Percentiles rank a stretch among this genome's conserved stretches.
Conservation (phyloP, 1,140 invertebrate species). For the Parasteatoda tepidariorum region DNA sequence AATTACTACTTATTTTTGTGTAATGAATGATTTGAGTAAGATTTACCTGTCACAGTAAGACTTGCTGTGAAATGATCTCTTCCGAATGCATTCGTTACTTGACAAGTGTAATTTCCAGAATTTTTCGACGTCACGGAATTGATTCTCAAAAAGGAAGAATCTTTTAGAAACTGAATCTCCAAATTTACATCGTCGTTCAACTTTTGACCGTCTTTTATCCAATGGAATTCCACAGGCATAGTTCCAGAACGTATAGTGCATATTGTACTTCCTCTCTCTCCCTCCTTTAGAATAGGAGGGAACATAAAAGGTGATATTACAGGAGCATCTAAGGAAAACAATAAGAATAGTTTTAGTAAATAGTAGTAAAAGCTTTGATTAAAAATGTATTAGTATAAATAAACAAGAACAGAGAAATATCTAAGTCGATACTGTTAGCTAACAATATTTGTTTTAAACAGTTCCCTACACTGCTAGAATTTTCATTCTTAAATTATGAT, state of each 20-base stretch:
- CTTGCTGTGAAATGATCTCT: slow-evolving; percentile 74
- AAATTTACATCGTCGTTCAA: background rate
- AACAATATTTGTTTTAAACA: too few relatives aligned
- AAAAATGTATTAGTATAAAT: too few relatives aligned
- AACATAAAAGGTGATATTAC: slow-evolving; percentile 27
- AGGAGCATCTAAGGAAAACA: slow-evolving; percentile 41
- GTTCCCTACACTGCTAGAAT: too few relatives aligned
- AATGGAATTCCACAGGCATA: slow-evolving; percentile 37
- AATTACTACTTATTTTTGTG: too few relatives aligned
- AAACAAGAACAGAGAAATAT: too few relatives aligned
- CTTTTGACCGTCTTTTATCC: slow-evolving; percentile 48
- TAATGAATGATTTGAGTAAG: too few relatives aligned
- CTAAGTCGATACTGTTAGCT: too few relatives aligned
- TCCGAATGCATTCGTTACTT: slow-evolving; percentile 77
- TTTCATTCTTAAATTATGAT: too few relatives aligned
- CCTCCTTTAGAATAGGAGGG: slow-evolving; percentile 25
- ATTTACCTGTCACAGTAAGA: slow-evolving; percentile 79
- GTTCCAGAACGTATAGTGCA: slow-evolving; percentile 50
- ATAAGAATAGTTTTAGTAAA: too few relatives aligned
- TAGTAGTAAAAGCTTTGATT: too few relatives aligned
- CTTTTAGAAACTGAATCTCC: slow-evolving; percentile 27
- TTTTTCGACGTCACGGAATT: slow-evolving; percentile 28
- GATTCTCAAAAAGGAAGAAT: slow-evolving; percentile 40
- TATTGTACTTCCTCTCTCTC: slow-evolving; percentile 25
- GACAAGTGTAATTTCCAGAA: slow-evolving; percentile 67